Conservation (phyloP, 2,113 vertebrate species). For the Morone chrysops region DNA sequence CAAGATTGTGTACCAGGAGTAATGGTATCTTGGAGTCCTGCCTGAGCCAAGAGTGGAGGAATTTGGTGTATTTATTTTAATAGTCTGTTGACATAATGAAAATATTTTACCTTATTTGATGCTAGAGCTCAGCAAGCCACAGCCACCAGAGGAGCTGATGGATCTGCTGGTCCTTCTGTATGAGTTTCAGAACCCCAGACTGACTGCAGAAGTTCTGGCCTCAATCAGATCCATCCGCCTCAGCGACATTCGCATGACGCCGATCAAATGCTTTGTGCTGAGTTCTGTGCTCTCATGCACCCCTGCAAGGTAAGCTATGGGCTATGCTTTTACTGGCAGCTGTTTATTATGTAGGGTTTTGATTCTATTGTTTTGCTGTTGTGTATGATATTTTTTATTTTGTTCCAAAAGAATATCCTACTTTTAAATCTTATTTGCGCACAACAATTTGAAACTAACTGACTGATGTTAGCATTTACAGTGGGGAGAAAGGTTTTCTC, state of each 20-base stretch:
- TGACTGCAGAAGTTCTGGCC: conserved; percentile 89
- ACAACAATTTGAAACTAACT: no score
- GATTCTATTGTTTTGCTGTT: no score
- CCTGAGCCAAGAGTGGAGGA: background rate
- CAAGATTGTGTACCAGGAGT: background rate
- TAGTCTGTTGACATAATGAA: background rate
- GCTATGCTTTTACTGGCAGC: background rate
- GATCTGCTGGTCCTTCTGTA: conserved; percentile 95
- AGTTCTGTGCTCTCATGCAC: conserved; percentile 88
- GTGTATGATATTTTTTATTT: no score
- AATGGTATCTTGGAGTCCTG: background rate
- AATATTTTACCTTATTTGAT: conserved; percentile 13
- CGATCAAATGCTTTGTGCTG: conserved; percentile 92
- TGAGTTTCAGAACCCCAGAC: conserved; percentile 95
- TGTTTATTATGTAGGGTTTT: background rate
- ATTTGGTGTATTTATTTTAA: background rate
- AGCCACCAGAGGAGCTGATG: conserved; percentile 93
- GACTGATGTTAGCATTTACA: no score
- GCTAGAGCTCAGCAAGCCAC: conserved; percentile 82
- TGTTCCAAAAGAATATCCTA: background rate
- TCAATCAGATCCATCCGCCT: conserved; percentile 88
- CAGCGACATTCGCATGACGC: conserved; percentile 90
- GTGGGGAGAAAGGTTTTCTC: no score
- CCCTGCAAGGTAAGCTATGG: conserved; percentile 71
- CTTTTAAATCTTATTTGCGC: no score